phyloP scores from a whole-genome alignment of 2,113 vertebrate species.

The Ageneiosus marmoratus region DNA sequence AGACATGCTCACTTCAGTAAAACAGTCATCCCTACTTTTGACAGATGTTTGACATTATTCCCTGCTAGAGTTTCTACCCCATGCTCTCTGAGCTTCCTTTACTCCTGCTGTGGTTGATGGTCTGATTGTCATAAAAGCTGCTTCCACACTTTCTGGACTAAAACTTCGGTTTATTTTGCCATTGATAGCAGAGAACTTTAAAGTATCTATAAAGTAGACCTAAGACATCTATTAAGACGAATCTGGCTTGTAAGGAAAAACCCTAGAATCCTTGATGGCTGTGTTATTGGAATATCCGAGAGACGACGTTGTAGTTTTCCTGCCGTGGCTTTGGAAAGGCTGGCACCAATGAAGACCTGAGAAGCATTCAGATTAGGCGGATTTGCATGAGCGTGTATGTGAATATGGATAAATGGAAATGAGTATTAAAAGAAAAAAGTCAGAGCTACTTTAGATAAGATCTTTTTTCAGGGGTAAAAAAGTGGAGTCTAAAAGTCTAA shows the following conservation, averaged over 20 bases:
- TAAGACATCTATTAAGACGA: slow-evolving; percentile 5
- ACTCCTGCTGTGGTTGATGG: not conserved
- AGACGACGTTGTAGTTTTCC: slow-evolving; percentile 46
- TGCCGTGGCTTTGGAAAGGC: slow-evolving; percentile 60
- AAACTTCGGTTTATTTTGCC: not conserved
- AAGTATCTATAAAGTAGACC: not conserved
- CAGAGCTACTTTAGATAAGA: too few species aligned
- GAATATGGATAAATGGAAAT: slow-evolving; percentile 49
- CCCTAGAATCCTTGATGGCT: slow-evolving; percentile 21
- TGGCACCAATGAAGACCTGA: slow-evolving; percentile 67
- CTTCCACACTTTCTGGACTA: not conserved
- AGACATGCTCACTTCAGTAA: not conserved
- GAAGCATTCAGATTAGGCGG: slow-evolving; percentile 68
- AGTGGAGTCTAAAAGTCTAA: not conserved
- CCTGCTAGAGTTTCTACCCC: not conserved
- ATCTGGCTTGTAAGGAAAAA: slow-evolving; percentile 15
- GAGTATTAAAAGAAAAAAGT: slow-evolving; percentile 20
- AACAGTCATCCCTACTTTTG: not conserved
- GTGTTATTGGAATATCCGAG: slow-evolving; percentile 55
- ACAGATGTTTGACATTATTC: too few species aligned
- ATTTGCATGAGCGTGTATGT: slow-evolving; percentile 15
- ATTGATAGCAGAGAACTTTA: not conserved
- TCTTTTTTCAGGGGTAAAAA: not conserved
- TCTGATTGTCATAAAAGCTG: slow-evolving; percentile 16
- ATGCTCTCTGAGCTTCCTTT: not conserved